Evolutionary conservation across 2,797 vertebrate species (phyloP).

Genomic region (Neomorphus geoffroyi): DNA sequence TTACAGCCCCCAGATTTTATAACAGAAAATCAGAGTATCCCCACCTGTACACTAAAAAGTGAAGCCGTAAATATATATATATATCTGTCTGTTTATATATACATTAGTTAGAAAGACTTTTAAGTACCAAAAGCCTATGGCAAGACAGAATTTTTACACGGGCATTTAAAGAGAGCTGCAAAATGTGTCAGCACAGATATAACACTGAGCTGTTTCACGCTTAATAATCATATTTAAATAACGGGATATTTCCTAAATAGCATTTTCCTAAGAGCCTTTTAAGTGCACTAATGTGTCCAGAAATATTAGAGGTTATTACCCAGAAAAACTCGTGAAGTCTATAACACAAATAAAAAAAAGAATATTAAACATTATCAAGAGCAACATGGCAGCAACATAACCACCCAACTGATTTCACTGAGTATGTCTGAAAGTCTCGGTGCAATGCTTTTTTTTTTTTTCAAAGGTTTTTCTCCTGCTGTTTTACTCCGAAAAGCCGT

Average conservation of each 20-base stretch:
- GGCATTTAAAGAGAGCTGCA: background rate
- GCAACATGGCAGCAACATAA: background rate
- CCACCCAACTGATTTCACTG: background rate
- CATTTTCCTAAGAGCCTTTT: background rate
- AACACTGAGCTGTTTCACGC: background rate
- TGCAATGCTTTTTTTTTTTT: background rate
- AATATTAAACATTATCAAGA: background rate
- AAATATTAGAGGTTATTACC: background rate
- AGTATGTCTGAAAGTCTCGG: background rate
- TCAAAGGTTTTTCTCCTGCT: background rate
- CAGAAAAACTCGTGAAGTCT: background rate
- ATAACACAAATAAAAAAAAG: background rate
- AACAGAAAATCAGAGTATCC: background rate
- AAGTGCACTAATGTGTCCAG: background rate
- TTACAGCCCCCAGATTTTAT: background rate
- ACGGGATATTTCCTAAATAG: background rate
- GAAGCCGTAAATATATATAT: background rate
- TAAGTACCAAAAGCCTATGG: background rate
- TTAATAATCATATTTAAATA: background rate
- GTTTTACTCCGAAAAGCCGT: background rate
- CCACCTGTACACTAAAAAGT: background rate
- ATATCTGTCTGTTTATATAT: background rate
- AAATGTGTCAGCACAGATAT: background rate
- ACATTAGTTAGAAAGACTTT: slow-evolving; percentile 9
- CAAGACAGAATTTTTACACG: background rate